phyloP scores from a whole-genome alignment of 2,113 vertebrate genomes.

The Poecilia latipinna region DNA sequence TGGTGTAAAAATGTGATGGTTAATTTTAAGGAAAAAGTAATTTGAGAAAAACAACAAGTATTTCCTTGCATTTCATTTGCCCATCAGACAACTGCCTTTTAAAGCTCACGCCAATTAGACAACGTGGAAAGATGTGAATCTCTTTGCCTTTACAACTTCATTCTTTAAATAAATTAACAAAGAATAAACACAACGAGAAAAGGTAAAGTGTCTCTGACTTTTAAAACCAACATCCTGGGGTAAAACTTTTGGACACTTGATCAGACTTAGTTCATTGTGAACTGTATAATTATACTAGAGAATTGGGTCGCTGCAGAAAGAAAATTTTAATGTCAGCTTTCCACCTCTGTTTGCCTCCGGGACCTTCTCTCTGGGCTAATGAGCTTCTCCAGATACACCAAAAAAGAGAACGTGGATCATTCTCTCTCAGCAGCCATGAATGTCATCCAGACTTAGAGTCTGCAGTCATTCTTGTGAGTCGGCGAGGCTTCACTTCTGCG shows the following conservation, averaged over 20 bases:
- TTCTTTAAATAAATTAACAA: background rate
- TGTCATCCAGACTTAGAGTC: background rate
- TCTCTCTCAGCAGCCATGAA: background rate
- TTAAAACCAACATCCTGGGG: constrained; percentile 31
- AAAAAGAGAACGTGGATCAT: constrained; percentile 17
- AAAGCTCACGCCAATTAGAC: background rate
- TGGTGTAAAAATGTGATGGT: background rate
- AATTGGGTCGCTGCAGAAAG: constrained; percentile 32
- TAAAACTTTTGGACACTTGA: constrained; percentile 21
- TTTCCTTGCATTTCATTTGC: background rate
- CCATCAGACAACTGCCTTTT: background rate
- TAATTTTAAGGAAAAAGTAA: background rate
- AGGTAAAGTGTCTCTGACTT: constrained; percentile 3
- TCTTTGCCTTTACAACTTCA: background rate
- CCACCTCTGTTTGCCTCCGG: constrained; percentile 4
- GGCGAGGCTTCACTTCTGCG: background rate
- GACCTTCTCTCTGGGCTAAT: constrained; percentile 19
- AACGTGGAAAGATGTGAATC: background rate
- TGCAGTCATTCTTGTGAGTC: background rate
- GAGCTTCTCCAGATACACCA: constrained; percentile 1
- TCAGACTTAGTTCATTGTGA: constrained; percentile 17
- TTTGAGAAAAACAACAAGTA: background rate
- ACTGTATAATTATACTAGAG: constrained; percentile 21
- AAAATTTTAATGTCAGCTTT: constrained; percentile 8
- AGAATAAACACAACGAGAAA: constrained; percentile 8